These are phyloP conservation scores for Euwallacea similis DNA, from an alignment of 1,140 invertebrate species.

Conservation along the genomic window DNA sequence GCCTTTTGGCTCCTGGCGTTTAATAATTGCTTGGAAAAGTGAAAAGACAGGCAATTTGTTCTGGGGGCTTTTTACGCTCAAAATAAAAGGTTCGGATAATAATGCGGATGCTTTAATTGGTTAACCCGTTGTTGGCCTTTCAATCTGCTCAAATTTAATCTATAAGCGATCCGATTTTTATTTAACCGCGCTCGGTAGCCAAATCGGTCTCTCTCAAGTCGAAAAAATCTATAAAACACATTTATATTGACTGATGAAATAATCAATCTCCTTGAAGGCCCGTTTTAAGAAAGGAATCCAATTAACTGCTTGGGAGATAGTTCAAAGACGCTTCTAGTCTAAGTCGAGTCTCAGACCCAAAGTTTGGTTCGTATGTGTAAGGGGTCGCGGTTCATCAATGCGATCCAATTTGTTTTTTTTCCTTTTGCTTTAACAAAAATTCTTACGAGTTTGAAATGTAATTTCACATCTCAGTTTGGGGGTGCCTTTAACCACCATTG, in stretches of 20 bases:
- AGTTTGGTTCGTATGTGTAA: no score
- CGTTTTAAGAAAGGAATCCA: constrained; percentile 7
- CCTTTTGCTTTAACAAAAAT: no score
- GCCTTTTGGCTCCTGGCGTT: constrained; percentile 33
- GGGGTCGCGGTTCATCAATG: no score
- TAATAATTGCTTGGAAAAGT: constrained; percentile 36
- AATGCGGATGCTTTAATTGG: constrained; percentile 28
- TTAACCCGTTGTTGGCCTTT: no score
- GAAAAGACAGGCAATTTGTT: constrained; percentile 36
- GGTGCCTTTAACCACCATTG: no score
- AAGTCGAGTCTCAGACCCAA: no score
- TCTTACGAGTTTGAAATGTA: no score
- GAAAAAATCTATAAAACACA: constrained; percentile 5
- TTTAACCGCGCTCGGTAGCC: not conserved
- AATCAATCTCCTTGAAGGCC: constrained; percentile 11
- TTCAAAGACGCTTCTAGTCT: not conserved
- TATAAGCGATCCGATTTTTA: not conserved
- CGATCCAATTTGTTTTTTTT: no score
- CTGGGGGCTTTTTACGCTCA: constrained; percentile 11
- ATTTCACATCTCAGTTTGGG: no score
- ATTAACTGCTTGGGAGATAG: constrained; percentile 5
- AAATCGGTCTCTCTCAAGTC: not conserved
- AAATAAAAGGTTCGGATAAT: constrained; percentile 24
- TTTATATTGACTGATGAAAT: constrained; percentile 7
- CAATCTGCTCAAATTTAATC: no score